These are phyloP conservation scores for Drosophila tsacasi DNA, from an alignment of 1,140 invertebrate genomes.

Conservation along the genomic window DNA sequence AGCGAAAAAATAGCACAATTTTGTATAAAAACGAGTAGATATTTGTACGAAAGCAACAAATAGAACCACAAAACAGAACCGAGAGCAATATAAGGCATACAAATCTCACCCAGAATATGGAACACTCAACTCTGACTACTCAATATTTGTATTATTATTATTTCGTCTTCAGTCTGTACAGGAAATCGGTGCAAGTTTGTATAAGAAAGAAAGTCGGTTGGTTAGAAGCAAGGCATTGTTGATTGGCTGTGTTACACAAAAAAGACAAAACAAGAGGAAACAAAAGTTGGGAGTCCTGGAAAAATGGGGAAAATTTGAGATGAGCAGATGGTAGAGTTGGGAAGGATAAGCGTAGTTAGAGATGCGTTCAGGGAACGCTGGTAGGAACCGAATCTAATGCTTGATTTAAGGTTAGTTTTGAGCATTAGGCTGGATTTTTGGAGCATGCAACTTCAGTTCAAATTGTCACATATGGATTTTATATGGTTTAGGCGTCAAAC, in stretches of 20 bases:
- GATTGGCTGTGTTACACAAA: slow-evolving; percentile 77
- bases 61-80: slow-evolving; percentile 26
- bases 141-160: slow-evolving; percentile 30
- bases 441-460: slow-evolving; percentile 60
- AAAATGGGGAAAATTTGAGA: slow-evolving; percentile 6
- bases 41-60: slow-evolving; percentile 49
- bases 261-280: slow-evolving; percentile 25
- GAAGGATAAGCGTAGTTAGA: slow-evolving; percentile 37
- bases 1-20: slow-evolving; percentile 78
- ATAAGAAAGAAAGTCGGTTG: slow-evolving; percentile 21
- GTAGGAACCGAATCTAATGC: slow-evolving; percentile 45
- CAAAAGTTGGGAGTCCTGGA: slow-evolving; percentile 17
- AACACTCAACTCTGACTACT: slow-evolving; percentile 29
- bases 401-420: slow-evolving; percentile 38
- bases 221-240: slow-evolving; percentile 50
- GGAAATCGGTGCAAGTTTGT: slow-evolving; percentile 2
- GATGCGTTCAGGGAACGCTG: slow-evolving; percentile 55
- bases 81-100: slow-evolving; percentile 35
- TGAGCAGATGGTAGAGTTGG: background rate
- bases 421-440: slow-evolving; percentile 7
- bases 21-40: slow-evolving; percentile 63
- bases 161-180: slow-evolving; percentile 38
- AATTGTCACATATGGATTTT: slow-evolving; percentile 57
- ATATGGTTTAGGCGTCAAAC: slow-evolving; percentile 40
- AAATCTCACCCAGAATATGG: slow-evolving; percentile 17